phyloP scores from a whole-genome alignment of 2,888 invertebrate species.

The Amphimallon solstitiale region DNA sequence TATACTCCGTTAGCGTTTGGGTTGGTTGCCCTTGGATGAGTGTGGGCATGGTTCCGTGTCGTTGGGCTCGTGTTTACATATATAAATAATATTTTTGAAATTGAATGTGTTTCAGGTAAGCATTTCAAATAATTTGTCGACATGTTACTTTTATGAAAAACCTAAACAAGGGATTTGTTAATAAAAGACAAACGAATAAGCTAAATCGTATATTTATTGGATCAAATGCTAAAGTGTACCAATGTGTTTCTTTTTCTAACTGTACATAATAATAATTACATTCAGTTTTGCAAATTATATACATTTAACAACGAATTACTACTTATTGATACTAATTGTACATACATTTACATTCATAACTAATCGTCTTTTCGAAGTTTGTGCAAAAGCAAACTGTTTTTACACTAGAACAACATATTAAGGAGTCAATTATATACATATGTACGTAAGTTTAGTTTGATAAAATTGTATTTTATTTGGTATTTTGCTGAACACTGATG shows the following conservation, averaged over 20 bases:
- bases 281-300: slow-evolving; percentile 56
- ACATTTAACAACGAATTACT: slow-evolving; percentile 59
- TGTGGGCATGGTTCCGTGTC: too few species aligned
- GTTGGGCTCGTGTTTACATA: too few species aligned
- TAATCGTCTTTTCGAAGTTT: slow-evolving; percentile 40
- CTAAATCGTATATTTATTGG: slow-evolving; percentile 59
- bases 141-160: not conserved
- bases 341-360: slow-evolving; percentile 58
- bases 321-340: slow-evolving; percentile 55
- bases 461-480: slow-evolving; percentile 14
- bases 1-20: too few species aligned
- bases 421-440: slow-evolving; percentile 3
- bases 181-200: slow-evolving; percentile 37
- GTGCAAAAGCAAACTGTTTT: slow-evolving; percentile 39
- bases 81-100: too few species aligned
- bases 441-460: slow-evolving; percentile 10
- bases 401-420: slow-evolving; percentile 33
- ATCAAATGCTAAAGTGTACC: slow-evolving; percentile 60
- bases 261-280: slow-evolving; percentile 61
- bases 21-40: too few species aligned
- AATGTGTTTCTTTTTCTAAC: slow-evolving; percentile 57
- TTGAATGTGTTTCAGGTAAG: too few species aligned
- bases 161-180: not conserved
- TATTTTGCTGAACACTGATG: slow-evolving; percentile 19
- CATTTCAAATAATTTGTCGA: too few species aligned